phyloP scores from a whole-genome alignment of 1,140 invertebrate genomes.

The Xylocopa sonorina region DNA sequence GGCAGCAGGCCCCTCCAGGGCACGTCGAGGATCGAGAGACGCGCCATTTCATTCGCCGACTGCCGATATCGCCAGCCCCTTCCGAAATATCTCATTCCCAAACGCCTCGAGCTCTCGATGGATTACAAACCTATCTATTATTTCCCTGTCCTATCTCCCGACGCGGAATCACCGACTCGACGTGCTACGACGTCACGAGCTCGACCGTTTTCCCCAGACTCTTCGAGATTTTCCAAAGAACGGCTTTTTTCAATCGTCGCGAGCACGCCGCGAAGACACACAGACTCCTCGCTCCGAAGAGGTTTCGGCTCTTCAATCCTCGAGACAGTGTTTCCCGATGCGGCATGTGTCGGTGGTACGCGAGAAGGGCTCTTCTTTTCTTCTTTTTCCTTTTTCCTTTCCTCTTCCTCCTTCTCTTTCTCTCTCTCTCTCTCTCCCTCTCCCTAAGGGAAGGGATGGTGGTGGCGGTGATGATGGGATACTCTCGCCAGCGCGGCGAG shows the following conservation, averaged over 20 bases:
- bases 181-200: no score
- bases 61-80: slow-evolving; percentile 81
- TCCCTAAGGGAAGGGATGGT: slow-evolving; percentile 42
- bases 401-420: background rate
- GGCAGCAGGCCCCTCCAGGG: slow-evolving; percentile 74
- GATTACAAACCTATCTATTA: slow-evolving; percentile 83
- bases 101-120: slow-evolving; percentile 80
- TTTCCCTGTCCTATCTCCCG: slow-evolving; percentile 74
- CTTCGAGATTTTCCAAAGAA: slow-evolving; percentile 35
- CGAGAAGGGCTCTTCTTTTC: slow-evolving; percentile 56
- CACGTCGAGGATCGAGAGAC: slow-evolving; percentile 78
- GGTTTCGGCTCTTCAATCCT: slow-evolving; percentile 76
- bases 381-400: background rate
- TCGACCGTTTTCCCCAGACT: slow-evolving; percentile 47
- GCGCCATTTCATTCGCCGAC: slow-evolving; percentile 81
- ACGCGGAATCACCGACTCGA: slow-evolving; percentile 70
- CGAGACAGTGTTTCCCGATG: slow-evolving; percentile 70
- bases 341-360: slow-evolving; percentile 62
- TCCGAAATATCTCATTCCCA: slow-evolving; percentile 82
- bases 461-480: slow-evolving; percentile 55
- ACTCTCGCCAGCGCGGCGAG: slow-evolving; percentile 62
- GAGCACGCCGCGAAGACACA: no score
- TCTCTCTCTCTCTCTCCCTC: background rate
- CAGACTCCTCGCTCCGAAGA: no score
- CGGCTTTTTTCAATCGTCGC: slow-evolving; percentile 2